Percentiles rank a stretch among this genome's conserved stretches.
Evolutionary conservation across 2,888 invertebrate species (phyloP).

Genomic region (Lissocephala sabroskyi): DNA sequence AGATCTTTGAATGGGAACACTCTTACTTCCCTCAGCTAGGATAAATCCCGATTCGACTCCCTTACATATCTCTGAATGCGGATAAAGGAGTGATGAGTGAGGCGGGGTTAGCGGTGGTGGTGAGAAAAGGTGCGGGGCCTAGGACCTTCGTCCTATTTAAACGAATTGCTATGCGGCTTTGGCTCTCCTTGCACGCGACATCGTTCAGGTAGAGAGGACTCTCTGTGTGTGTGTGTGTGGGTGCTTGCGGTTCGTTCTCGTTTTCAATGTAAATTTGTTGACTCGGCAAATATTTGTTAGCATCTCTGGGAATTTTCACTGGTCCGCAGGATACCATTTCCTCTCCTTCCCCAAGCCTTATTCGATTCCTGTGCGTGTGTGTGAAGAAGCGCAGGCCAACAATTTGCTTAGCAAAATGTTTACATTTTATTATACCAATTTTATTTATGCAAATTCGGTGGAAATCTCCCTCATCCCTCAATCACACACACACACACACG

Average conservation of each 20-base stretch:
- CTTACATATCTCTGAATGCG: too few relatives aligned
- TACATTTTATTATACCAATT: slow-evolving; percentile 60
- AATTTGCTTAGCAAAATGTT: slow-evolving; percentile 59
- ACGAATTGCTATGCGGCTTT: too few relatives aligned
- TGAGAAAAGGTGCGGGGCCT: too few relatives aligned
- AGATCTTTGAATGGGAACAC: too few relatives aligned
- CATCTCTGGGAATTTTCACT: slow-evolving; percentile 2
- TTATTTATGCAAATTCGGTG: slow-evolving; percentile 58
- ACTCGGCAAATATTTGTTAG: slow-evolving; percentile 43
- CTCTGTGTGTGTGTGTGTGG: background rate
- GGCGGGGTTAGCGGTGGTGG: too few relatives aligned
- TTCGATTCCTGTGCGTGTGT: background rate
- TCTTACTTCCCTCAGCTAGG: too few relatives aligned
- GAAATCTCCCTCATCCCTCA: slow-evolving; percentile 27
- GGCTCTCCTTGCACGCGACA: too few relatives aligned
- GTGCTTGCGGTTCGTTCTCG: slow-evolving; percentile 7
- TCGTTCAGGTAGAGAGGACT: background rate
- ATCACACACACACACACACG: slow-evolving; percentile 10
- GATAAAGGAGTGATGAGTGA: too few relatives aligned
- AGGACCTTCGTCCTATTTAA: too few relatives aligned
- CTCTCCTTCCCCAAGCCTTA: too few relatives aligned
- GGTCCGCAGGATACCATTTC: too few relatives aligned
- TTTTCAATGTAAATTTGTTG: slow-evolving; percentile 49
- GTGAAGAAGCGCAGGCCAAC: slow-evolving; percentile 27
- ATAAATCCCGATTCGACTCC: too few relatives aligned